A percentile compares a stretch with the other conserved stretches of the same genome.
These are phyloP conservation scores for Microctonus brassicae DNA, from an alignment of 2,888 invertebrate species.

Conservation along the genomic window DNA sequence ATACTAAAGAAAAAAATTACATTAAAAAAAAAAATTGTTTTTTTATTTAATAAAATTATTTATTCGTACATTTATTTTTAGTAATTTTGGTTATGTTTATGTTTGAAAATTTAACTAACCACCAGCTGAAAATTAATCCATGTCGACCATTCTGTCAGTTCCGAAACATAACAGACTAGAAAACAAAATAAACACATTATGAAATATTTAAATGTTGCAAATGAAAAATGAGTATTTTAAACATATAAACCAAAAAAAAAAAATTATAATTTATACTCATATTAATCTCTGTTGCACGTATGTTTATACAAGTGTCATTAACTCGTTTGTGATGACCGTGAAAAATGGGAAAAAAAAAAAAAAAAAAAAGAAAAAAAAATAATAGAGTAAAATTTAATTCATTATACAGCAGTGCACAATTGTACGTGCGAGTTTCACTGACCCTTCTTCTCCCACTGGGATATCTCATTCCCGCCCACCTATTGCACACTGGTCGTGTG, in stretches of 20 bases:
- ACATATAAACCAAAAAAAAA: too few species aligned
- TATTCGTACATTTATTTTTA: too few species aligned
- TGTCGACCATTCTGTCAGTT: background rate
- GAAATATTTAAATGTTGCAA: background rate
- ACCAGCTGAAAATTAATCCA: background rate
- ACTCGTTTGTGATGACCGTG: too few species aligned
- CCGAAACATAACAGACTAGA: too few species aligned
- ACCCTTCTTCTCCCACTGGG: background rate
- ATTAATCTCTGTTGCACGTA: too few species aligned
- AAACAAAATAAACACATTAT: background rate
- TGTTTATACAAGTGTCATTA: too few species aligned
- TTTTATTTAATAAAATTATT: too few species aligned
- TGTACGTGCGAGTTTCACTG: background rate
- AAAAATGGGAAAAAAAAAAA: too few species aligned
- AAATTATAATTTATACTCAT: too few species aligned
- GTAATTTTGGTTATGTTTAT: background rate
- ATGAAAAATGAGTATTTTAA: background rate
- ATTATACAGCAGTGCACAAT: background rate
- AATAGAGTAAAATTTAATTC: constrained; percentile 1
- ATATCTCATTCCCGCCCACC: background rate
- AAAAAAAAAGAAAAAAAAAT: background rate
- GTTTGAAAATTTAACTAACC: background rate
- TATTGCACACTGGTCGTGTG: constrained; percentile 33
- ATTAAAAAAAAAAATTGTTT: too few species aligned
- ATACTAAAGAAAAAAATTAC: too few species aligned